Evolutionary conservation across 2,113 vertebrate species (phyloP), one percentile per base, ranked within the genome.

Genomic region (Syngnathus scovelli): DNA sequence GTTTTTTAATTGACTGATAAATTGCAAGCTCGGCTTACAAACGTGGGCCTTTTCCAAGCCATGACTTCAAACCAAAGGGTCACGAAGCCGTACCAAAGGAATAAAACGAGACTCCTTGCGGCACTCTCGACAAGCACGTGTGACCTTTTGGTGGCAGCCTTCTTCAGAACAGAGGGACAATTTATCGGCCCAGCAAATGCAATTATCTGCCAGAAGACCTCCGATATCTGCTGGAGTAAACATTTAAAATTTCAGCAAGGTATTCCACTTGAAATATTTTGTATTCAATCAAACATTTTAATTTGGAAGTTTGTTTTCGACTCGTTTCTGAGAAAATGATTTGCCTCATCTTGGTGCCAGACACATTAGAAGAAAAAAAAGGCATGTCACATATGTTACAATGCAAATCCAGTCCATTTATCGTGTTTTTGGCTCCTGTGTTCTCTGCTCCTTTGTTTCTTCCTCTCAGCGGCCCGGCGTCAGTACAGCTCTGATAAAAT

Each of bases 401-500:
- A 49, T 64, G 67, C 66, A 79, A 68, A 72, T 49, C 0, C 49
- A 39, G 70, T 66, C 83, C 70, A 77, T 88, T 85, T 62, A 87
- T 86, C 70, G 55, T 70, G 70, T 46, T 55, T 44, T 1, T 19
- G 69, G 69, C 67, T 49, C 75, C 74, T 16, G 46, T 19, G 1
- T 49, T 46, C 15, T 46, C 15, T 46, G 13, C 15, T 46, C 3
- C 60, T 6, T 76, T 55, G 39, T 21, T 76, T 69, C 38, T 78
- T 74, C 58, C 76, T 71, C 72, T 85, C 71, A 54, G 64, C 78
- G 71, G 66, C 83, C 74, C 74, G 78, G 76, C 75, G 81, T 89
- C 87, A 84, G 85, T 88, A 81, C 27, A 55, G 55, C 83, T 88
- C 85, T 85, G 80, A 89, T 91, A 83, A 89, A 85, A 86, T 79